These are phyloP conservation scores for Macrotus californicus DNA, from an alignment of 2,113 vertebrate genomes.

Conservation along the genomic window DNA sequence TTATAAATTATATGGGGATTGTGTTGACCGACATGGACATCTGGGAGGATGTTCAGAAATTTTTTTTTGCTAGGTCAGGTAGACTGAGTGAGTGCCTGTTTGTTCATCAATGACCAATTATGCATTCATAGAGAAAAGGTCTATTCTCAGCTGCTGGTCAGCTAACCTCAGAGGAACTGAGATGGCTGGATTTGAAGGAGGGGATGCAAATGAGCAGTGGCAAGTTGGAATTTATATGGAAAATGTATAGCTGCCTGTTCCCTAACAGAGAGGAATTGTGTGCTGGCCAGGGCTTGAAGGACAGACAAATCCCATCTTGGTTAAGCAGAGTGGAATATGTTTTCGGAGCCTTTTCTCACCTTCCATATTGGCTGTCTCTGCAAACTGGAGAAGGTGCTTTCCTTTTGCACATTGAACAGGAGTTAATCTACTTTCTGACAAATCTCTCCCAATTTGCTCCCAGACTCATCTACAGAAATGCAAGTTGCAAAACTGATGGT, in stretches of 20 bases:
- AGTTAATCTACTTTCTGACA: not conserved
- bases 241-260: conserved; percentile 40
- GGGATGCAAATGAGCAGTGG: conserved; percentile 50
- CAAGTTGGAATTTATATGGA: conserved; percentile 56
- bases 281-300: conserved; percentile 6
- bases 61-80: conserved; percentile 66
- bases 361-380: conserved; percentile 11
- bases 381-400: not conserved
- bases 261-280: conserved; percentile 37
- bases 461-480: conserved; percentile 2
- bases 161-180: conserved; percentile 57
- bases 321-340: conserved; percentile 23
- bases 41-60: conserved; percentile 66
- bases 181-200: conserved; percentile 28
- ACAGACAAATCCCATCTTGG: conserved; percentile 8
- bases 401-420: not conserved
- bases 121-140: conserved; percentile 73
- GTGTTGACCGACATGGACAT: conserved; percentile 74
- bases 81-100: conserved; percentile 66
- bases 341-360: conserved; percentile 14
- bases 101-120: conserved; percentile 79
- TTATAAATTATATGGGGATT: conserved; percentile 80
- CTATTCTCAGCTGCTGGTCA: conserved; percentile 61
- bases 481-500: not conserved
- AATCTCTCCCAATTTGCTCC: not conserved